These are phyloP conservation scores for Pherbina coryleti DNA, from an alignment of 2,888 invertebrate species.

Conservation along the genomic window DNA sequence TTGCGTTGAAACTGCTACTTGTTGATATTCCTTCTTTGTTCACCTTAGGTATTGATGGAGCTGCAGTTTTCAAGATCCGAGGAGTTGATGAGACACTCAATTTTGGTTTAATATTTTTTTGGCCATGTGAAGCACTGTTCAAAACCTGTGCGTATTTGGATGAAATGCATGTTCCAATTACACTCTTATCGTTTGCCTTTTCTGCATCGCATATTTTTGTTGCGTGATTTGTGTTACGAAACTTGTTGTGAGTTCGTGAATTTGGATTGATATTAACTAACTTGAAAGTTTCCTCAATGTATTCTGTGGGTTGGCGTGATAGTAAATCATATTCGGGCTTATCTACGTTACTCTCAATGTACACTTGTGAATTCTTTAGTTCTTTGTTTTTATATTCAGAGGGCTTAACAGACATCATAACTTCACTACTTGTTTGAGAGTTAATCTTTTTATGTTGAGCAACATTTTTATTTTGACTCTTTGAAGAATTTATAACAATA, in stretches of 20 bases:
- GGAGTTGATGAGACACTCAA: conserved; percentile 77
- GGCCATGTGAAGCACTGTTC: conserved; percentile 82
- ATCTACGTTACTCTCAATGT: conserved; percentile 77
- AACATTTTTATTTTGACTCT: conserved; percentile 16
- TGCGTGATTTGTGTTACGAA: conserved; percentile 48
- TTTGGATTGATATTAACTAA: conserved; percentile 85
- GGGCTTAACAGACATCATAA: background rate
- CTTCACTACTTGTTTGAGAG: conserved; percentile 12
- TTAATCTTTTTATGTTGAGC: conserved; percentile 26
- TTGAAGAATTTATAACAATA: conserved; percentile 43
- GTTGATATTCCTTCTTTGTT: background rate
- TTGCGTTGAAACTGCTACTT: conserved; percentile 59
- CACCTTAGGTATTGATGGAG: conserved; percentile 69
- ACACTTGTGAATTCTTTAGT: conserved; percentile 15
- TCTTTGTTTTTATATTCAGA: background rate
- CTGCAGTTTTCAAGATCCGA: conserved; percentile 81
- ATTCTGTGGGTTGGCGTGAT: conserved; percentile 86
- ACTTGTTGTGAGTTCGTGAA: conserved; percentile 62
- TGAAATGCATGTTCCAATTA: conserved; percentile 87
- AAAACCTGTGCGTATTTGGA: conserved; percentile 91
- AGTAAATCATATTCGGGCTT: conserved; percentile 88
- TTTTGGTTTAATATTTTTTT: conserved; percentile 72
- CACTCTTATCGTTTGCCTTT: conserved; percentile 74
- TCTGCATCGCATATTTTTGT: conserved; percentile 43
- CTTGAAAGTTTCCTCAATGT: conserved; percentile 87